Base-by-base conservation (phyloP, 2,113 vertebrate genomes). In the Calcarius ornatus region DNA sequence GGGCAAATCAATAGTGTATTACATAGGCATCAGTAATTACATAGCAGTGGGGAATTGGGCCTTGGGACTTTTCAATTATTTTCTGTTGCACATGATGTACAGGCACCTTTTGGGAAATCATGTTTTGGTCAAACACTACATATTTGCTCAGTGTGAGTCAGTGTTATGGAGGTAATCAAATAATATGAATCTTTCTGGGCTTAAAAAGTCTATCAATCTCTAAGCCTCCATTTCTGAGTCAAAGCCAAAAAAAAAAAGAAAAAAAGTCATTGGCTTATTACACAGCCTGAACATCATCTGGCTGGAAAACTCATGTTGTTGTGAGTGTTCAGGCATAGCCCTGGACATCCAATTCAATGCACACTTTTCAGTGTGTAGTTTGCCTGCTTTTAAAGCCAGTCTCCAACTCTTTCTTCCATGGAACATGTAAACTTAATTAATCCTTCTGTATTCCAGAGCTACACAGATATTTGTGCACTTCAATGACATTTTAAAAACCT, bases 21-120 rank as follows among this genome's bases (percentile, higher is more conserved):
- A 94, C 92, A 86, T 19, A 86, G 69, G 47, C 85, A 88, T 75
- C 88, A 75, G 90, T 93, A 94, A 96, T 92, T 91, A 94, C 64
- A 83, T 5, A 94, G 79, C 79, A 81, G 60, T 88, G 38, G 82
- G 61, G 70, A 96, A 87, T 45, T 81, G 70, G 70, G 31, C 43
- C 53, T 64, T 78, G 85, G 53, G 90, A 95, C 7, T 96, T 94
- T 86, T 86, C 93, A 93, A 60, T 84, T 93, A 90, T 96, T 95
- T 93, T 92, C 77, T 92, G 73, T 68, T 84, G 47, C 77, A 93
- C 78, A 88, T 71, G 68, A 86, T 89, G 88, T 83, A 94, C 60
- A 75, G 88, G 45, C 53, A 93, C 48, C 79, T 60, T 95, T 90
- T 80, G 90, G 92, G 92, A 97, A 96, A 94, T 88, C 92, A 78